phyloP scores from a whole-genome alignment of 2,797 vertebrate genomes.

The Peromyscus aztecus region DNA sequence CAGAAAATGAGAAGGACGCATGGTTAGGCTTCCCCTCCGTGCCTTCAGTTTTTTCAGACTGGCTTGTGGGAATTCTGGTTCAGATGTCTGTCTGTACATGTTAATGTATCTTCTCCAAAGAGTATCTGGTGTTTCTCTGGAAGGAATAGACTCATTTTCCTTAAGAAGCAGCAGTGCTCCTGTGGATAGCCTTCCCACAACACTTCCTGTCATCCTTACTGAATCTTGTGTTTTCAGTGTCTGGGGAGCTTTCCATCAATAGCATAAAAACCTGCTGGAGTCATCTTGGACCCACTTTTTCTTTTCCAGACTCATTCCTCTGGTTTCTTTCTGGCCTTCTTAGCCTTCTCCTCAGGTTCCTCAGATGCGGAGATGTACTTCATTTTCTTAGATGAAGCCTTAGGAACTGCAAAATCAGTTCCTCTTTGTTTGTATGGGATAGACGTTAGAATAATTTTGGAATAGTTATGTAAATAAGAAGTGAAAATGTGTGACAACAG shows the following conservation, averaged over 20 bases:
- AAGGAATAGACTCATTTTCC: background rate
- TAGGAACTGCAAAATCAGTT: background rate
- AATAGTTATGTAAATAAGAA: conserved; percentile 17
- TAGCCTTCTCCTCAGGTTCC: background rate
- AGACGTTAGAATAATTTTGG: background rate
- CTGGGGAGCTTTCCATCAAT: conserved; percentile 3
- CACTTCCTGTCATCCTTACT: background rate
- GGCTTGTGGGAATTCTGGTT: background rate
- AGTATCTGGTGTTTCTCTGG: background rate
- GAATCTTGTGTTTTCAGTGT: background rate
- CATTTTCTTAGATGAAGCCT: background rate
- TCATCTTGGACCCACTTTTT: background rate
- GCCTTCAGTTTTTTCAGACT: background rate
- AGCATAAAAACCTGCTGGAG: background rate
- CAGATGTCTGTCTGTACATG: background rate
- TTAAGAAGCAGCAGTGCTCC: background rate
- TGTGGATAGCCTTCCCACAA: background rate
- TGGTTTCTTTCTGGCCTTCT: background rate
- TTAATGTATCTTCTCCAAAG: background rate
- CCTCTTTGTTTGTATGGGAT: background rate
- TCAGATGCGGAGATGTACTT: background rate
- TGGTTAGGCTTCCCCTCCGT: background rate
- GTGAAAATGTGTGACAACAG: background rate
- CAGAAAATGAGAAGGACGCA: background rate
- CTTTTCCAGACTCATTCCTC: background rate